Percentiles rank a stretch among this genome's conserved stretches.
These are phyloP conservation scores for Actinernus sp. DNA, from an alignment of 92 coral and sea anemone species.

Conservation along the genomic window DNA sequence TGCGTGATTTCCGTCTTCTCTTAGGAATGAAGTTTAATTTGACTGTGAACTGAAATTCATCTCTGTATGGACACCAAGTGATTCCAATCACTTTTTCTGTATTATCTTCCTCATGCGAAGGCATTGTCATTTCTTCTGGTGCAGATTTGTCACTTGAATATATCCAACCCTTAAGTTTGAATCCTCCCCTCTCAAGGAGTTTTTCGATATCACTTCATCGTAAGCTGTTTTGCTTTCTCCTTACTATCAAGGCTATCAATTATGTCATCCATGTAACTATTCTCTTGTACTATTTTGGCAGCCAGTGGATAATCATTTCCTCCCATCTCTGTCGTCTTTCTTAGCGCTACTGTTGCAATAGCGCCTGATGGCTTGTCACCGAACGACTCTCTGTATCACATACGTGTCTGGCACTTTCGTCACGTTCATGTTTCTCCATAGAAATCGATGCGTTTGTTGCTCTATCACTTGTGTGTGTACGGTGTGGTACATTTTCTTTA, in stretches of 20 bases:
- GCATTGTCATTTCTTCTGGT: no score
- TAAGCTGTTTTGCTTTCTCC: conserved; percentile 3
- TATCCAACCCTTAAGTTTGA: no score
- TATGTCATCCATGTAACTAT: no score
- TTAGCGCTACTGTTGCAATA: conserved; percentile 9
- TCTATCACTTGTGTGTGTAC: conserved; percentile 12
- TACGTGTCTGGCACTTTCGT: conserved; percentile 44
- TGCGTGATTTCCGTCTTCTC: background rate
- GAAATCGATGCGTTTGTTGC: no score
- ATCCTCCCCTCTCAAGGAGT: conserved; percentile 24
- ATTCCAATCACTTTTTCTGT: conserved; percentile 8
- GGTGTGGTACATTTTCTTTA: no score
- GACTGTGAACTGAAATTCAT: background rate
- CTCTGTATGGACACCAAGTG: background rate
- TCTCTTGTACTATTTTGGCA: conserved; percentile 8
- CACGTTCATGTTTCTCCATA: conserved; percentile 34
- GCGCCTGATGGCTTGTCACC: conserved; percentile 42
- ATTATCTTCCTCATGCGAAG: no score
- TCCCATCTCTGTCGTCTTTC: conserved; percentile 23
- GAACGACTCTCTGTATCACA: conserved; percentile 33
- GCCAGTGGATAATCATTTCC: conserved; percentile 10
- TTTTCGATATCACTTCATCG: conserved; percentile 8
- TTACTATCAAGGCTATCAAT: no score
- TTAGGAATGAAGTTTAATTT: background rate
- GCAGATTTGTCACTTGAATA: no score